A percentile compares a stretch with the other conserved stretches of the same genome.
phyloP scores from a whole-genome alignment of 2,113 vertebrate species.

The Aegotheles bennettii region DNA sequence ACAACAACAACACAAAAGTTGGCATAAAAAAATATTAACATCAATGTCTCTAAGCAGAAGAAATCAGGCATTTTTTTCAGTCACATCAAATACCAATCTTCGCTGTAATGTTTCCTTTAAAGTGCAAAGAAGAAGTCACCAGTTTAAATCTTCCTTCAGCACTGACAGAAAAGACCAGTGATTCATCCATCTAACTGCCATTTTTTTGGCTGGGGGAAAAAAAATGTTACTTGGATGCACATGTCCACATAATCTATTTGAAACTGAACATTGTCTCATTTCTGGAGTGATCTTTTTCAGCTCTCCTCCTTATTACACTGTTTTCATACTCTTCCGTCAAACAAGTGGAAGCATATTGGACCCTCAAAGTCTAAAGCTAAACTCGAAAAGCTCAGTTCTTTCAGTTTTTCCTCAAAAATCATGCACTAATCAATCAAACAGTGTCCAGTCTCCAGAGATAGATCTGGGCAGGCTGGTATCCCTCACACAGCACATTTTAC shows the following conservation, averaged over 20 bases:
- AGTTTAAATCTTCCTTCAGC: not conserved
- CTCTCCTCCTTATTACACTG: not conserved
- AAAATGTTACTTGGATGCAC: not conserved
- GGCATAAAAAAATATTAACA: not conserved
- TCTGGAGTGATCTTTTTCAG: not conserved
- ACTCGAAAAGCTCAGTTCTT: not conserved
- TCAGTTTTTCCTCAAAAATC: not conserved
- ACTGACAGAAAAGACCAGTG: not conserved
- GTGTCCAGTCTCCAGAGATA: not conserved
- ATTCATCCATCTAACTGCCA: not conserved
- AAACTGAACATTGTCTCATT: not conserved
- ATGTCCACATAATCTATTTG: not conserved
- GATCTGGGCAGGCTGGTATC: too few relatives aligned
- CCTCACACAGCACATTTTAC: not conserved
- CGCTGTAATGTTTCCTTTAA: not conserved
- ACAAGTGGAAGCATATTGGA: not conserved
- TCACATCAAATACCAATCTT: not conserved
- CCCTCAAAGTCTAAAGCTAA: not conserved
- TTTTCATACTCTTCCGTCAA: not conserved
- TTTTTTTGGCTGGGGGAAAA: not conserved
- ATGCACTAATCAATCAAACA: not conserved
- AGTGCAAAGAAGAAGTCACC: not conserved
- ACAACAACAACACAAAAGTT: not conserved
- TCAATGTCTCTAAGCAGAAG: not conserved
- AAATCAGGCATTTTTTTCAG: not conserved